Evolutionary conservation across 2,113 vertebrate genomes (phyloP), one percentile per base, ranked within the genome.

Genomic region (Melospiza georgiana): DNA sequence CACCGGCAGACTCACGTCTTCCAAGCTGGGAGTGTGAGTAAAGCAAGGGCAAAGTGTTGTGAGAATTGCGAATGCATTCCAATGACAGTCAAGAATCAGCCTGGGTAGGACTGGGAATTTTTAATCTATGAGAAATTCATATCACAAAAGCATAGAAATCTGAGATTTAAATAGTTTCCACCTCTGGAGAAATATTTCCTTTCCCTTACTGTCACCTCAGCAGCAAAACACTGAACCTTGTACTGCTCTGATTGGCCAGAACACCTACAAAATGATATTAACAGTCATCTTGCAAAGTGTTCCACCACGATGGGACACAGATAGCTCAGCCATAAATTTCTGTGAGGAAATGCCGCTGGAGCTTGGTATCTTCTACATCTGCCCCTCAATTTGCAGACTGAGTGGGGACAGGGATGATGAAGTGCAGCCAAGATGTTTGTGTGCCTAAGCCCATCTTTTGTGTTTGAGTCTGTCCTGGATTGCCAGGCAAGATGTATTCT

Each of bases 11-110:
- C 51, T 5, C 19, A 21, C 46, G 11, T 15, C 51, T 5, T 39
- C 61, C 59, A 33, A 0, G 5, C 44, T 4, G 44, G n/a, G 44
- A 0, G 2, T 2, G 21, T 3, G 48, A 27, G 13, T 4, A 12
- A 62, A 14, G 21, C 43, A 51, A 66, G 17, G 37, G 54, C 22
- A 33, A 57, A 71, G 22, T 6, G 69, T 0, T 9, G 41, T 12
- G 58, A 11, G 41, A 48, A 6, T 12, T 19, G 5, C 15, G 22
- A 5, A 5, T 23, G 43, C 54, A 91, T 35, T 9, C 10, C 0
- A 0, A 33, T 27, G 10, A 28, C 22, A 55, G 33, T 3, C 57
- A 69, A 30, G 48, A 63, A 20, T 8, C 46, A 65, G 66, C 28
- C 71, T 61, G 44, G 19, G 35, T 5, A 48, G 25, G 30, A 51